phyloP scores from a whole-genome alignment of 2,113 vertebrate species.

The Tyto alba region DNA sequence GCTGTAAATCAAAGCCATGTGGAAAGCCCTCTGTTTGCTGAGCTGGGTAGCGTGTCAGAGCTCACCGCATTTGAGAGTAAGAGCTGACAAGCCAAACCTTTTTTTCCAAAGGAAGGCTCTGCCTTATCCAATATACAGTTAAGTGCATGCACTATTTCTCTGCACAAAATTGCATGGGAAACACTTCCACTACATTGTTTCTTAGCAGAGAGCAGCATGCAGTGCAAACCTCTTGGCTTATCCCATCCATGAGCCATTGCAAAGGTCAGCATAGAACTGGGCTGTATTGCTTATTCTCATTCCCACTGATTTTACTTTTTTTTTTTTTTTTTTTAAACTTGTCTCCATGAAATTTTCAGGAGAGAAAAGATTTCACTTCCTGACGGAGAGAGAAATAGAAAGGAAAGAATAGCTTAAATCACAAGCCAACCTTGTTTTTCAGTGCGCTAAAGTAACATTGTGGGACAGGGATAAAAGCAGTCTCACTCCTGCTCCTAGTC shows the following conservation, averaged over 20 bases:
- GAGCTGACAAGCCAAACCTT: neutral
- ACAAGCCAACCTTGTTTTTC: neutral
- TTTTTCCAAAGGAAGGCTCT: neutral
- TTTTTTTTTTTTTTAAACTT: neutral
- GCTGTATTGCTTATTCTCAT: neutral
- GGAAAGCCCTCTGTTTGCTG: neutral
- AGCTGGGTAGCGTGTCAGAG: neutral
- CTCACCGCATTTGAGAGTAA: neutral
- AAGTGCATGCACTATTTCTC: neutral
- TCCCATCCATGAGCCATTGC: neutral
- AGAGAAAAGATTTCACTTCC: neutral
- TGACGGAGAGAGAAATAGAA: neutral
- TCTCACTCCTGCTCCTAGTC: neutral
- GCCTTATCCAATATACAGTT: neutral
- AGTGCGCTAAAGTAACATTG: neutral
- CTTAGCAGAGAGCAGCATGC: neutral
- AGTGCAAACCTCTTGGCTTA: neutral
- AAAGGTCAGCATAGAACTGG: neutral
- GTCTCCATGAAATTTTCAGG: neutral
- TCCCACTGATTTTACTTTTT: neutral
- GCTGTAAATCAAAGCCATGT: neutral
- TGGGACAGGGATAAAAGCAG: neutral
- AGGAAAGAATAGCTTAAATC: neutral
- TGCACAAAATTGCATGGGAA: neutral
- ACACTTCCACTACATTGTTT: neutral